Evolutionary conservation across 2,888 invertebrate species (phyloP), one percentile per base, ranked within the genome.

Genomic region (Priocnemis perturbator): DNA sequence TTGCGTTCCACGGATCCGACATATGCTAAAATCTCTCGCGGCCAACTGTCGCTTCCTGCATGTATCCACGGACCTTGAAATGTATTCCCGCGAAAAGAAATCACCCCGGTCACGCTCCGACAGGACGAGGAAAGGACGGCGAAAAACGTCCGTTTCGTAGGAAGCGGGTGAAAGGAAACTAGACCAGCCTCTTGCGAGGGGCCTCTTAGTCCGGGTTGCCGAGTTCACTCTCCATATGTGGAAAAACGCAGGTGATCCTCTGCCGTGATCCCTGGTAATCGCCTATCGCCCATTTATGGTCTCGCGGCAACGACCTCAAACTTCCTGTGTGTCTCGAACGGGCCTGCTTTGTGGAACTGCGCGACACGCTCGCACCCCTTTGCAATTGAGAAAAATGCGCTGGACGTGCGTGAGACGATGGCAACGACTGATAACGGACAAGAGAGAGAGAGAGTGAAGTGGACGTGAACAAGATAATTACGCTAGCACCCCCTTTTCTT

Each of bases 1-100:
- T 58, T 67, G 56, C 21, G 55, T 60, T 69, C 67, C 71, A 63
- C 64, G 71, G 71, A 76, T 78, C 70, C 74, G 73, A 77, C 83
- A 79, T 78, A 83, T 82, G 82, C 80, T 83, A 81, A 83, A 87
- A 86, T 86, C 85, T 85, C 78, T 82, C 66, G 73, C 64, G 17
- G 74, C 83, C 87, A 85, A 85, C 85, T 83, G 87, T 86, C 83
- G 76, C 81, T 87, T 86, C 87, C 87, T 86, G 85, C 80, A 71
- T 76, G 71, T 72, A 76, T 76, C 73, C 80, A 81, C 79, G 77
- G 63, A 83, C 79, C 85, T 81, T 83, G 80, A 86, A 85, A 85
- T 86, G 53, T 84, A 86, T 86, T 83, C 85, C 70, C 70, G 72
- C 76, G 71, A 62, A 69, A 76, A 76, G 73, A 69, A 82, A 76